Conservation (phyloP, 2,888 invertebrate genomes). For the Conus canariensis region DNA sequence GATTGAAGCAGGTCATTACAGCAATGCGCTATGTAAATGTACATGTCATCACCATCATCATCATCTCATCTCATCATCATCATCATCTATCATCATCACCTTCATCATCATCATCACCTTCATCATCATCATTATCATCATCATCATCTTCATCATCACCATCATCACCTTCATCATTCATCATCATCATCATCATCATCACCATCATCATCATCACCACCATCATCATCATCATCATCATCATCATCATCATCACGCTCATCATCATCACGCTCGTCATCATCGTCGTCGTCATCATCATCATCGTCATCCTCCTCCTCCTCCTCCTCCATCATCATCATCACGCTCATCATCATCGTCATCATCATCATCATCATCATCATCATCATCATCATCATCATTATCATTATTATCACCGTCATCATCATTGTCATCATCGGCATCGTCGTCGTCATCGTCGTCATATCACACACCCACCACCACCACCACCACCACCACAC, state of each 20-base stretch:
- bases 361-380: slow-evolving; percentile 28
- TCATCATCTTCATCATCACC: no score
- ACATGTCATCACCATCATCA: no score
- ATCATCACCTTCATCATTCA: not conserved
- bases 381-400: slow-evolving; percentile 9
- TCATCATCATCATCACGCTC: slow-evolving; percentile 28
- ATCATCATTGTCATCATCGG: not conserved
- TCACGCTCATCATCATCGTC: slow-evolving; percentile 37
- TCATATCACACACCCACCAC: no score
- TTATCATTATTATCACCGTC: not conserved
- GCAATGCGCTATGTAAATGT: no score
- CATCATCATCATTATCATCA: no score
- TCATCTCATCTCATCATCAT: no score
- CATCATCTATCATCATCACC: no score
- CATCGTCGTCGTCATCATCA: slow-evolving; percentile 28
- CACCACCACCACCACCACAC: not conserved
- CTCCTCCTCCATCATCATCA: no score
- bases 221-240: slow-evolving; percentile 8
- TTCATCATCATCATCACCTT: no score
- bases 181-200: slow-evolving; percentile 34
- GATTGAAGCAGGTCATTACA: no score
- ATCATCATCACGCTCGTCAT: slow-evolving; percentile 7
- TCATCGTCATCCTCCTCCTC: slow-evolving; percentile 32
- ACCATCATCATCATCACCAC: slow-evolving; percentile 33
- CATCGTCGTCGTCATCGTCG: not conserved